Conservation (phyloP, 2,797 vertebrate species). For the Epinephelus coioides region DNA sequence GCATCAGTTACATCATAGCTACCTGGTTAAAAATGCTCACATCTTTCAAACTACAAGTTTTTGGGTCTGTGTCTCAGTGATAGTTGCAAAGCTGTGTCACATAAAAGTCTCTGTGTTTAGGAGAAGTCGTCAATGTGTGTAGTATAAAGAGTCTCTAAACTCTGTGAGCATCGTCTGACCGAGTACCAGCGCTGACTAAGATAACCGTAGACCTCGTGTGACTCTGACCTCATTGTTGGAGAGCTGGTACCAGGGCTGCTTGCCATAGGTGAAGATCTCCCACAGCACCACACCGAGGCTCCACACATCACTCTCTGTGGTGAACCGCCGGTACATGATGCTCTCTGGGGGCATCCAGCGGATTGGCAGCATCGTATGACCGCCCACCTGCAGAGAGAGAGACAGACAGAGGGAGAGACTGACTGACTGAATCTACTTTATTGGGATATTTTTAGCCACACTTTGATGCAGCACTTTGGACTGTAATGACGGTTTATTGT, state of each 20-base stretch:
- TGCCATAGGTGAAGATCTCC: slow-evolving; percentile 99
- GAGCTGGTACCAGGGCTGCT: slow-evolving; percentile 99
- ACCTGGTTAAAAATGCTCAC: no score
- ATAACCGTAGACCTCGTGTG: background rate
- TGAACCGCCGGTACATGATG: slow-evolving; percentile 99
- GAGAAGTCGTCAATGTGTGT: no score
- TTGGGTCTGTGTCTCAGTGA: background rate
- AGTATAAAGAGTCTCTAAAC: background rate
- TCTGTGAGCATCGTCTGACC: no score
- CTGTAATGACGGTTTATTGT: background rate
- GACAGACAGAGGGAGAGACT: background rate
- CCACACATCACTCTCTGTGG: slow-evolving; percentile 99
- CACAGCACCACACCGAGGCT: slow-evolving; percentile 98
- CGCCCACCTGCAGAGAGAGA: slow-evolving; percentile 89
- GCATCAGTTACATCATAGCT: no score
- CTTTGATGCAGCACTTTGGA: background rate
- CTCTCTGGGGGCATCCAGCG: slow-evolving; percentile 99
- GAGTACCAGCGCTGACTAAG: background rate
- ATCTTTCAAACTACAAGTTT: no score
- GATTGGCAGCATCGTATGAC: slow-evolving; percentile 99
- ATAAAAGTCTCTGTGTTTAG: no score
- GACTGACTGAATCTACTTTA: no score
- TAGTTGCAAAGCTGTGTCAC: background rate
- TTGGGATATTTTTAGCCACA: background rate
- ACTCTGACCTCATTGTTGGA: slow-evolving; percentile 97